Evolutionary conservation across 2,113 vertebrate species (phyloP), one percentile per base, ranked within the genome.

Genomic region (Crypturellus undulatus): DNA sequence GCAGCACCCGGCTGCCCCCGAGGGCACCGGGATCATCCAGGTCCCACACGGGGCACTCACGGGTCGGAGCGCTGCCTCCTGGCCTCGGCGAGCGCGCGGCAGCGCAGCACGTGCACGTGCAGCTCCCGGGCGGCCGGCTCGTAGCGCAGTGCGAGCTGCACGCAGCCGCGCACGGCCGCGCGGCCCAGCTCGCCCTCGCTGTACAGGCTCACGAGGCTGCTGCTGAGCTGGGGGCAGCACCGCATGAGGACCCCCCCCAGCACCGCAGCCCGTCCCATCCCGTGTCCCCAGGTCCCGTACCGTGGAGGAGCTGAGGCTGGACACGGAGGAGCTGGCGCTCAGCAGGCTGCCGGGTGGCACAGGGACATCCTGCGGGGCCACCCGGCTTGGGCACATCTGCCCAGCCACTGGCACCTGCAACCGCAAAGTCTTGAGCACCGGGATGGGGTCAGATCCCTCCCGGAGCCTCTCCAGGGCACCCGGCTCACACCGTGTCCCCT

Each of bases 191-290:
- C 99, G 4, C 97, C 98, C 20, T 99, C 98, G 87, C 98, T 99
- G 68, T 99, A 99, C 93, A 99, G 98, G 94, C 99, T 99, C 98
- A 98, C 98, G 98, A 98, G 98, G 96, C 99, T 99, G 89, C 99
- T 98, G 36, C 98, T 98, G 96, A 99, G 98, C 99, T 99, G 97
- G 3, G 5, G 43, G 22, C 45, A 79, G 12, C 40, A 4, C 25
- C 38, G 51, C 51, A 14, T 8, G 1, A 14, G 42, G 2, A n/a
- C 16, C 21, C 60, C 52, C 52, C 3, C 43, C 42, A 12, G 42
- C 42, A 43, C 42, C 5, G 68, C 18, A 38, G n/a, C 45, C 15
- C 5, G 7, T 10, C 15, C 24, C 6, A 1, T 30, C 40, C 24
- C 7, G 12, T 13, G 9, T 19, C 21, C 21, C 56, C 24, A 0